These are phyloP conservation scores for Heterohyrax brucei DNA, from an alignment of 2,797 vertebrate species.

Conservation along the genomic window DNA sequence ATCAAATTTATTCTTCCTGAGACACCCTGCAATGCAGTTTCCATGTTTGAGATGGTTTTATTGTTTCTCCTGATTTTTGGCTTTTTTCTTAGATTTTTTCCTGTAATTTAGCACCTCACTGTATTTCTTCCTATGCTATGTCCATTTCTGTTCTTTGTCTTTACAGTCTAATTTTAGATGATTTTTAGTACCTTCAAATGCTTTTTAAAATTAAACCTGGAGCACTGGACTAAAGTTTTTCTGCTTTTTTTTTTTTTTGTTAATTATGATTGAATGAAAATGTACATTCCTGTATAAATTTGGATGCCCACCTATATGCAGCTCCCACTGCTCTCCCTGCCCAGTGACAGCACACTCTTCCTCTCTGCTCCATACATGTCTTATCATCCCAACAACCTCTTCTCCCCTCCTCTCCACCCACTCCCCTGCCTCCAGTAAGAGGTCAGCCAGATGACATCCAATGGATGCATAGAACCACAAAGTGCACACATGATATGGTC, in stretches of 20 bases:
- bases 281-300: no score
- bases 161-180: neutral
- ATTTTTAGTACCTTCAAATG: neutral
- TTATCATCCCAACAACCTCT: no score
- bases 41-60: slow-evolving; percentile 11
- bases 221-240: neutral
- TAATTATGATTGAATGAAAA: no score
- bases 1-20: neutral
- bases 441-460: no score
- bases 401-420: no score
- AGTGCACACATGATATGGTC: no score
- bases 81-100: neutral
- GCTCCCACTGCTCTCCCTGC: no score
- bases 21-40: neutral
- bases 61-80: neutral
- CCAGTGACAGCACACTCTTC: no score
- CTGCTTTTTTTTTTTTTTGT: neutral
- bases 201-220: neutral
- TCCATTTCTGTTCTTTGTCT: neutral
- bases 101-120: neutral
- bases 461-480: no score
- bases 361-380: no score
- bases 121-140: neutral
- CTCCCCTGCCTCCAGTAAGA: no score
- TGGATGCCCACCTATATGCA: no score